Evolutionary conservation across 1,140 invertebrate species (phyloP).

Genomic region (Drosophila kepulauana): DNA sequence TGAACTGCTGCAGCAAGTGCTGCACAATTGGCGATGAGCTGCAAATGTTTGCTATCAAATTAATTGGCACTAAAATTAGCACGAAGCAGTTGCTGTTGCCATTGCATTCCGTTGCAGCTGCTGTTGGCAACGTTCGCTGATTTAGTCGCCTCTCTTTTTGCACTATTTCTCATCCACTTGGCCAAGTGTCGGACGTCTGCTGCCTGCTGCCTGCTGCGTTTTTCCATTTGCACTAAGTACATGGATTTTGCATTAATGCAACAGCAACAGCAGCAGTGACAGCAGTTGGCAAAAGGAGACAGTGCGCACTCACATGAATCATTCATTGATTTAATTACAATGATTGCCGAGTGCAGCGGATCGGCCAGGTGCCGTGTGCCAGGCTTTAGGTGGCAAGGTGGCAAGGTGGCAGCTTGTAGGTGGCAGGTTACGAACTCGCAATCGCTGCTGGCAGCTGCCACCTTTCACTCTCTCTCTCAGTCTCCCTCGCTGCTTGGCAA

Average conservation of each 20-base stretch:
- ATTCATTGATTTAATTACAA: slow-evolving; percentile 84
- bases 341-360: slow-evolving; percentile 62
- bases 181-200: slow-evolving; percentile 40
- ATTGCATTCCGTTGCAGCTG: background rate
- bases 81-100: slow-evolving; percentile 41
- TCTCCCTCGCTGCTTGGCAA: slow-evolving; percentile 20
- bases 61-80: slow-evolving; percentile 82
- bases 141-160: slow-evolving; percentile 50
- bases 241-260: slow-evolving; percentile 82
- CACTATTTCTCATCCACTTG: slow-evolving; percentile 39
- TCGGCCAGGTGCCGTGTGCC: slow-evolving; percentile 22
- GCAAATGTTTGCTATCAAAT: slow-evolving; percentile 81
- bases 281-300: slow-evolving; percentile 37
- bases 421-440: slow-evolving; percentile 25
- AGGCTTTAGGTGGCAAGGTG: slow-evolving; percentile 26
- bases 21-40: slow-evolving; percentile 55
- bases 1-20: slow-evolving; percentile 8
- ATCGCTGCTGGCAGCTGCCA: background rate
- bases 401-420: background rate
- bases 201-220: slow-evolving; percentile 49
- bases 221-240: slow-evolving; percentile 76
- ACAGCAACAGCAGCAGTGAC: slow-evolving; percentile 14
- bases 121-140: slow-evolving; percentile 38
- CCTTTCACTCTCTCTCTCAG: slow-evolving; percentile 6
- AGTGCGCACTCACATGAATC: slow-evolving; percentile 77